These are phyloP conservation scores for Drosophila watanabei DNA, from an alignment of 1,140 invertebrate species.

Conservation along the genomic window DNA sequence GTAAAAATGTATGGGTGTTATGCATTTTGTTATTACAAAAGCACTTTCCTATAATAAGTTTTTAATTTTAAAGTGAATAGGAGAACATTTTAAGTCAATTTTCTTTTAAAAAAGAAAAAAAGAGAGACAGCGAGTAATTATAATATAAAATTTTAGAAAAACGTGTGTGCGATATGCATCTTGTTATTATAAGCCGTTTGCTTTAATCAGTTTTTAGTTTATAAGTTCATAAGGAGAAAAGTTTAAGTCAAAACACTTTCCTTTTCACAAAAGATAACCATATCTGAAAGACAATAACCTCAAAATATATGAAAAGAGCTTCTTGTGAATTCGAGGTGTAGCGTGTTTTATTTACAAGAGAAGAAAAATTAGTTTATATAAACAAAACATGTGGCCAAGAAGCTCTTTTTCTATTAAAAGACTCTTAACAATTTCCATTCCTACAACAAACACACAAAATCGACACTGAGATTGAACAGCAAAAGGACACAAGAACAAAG, in stretches of 20 bases:
- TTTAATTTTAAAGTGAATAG: too few species aligned
- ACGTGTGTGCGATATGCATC: background rate
- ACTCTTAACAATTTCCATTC: constrained; percentile 14
- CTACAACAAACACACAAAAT: constrained; percentile 8
- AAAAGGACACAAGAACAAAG: background rate
- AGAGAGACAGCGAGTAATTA: too few species aligned
- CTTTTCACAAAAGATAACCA: background rate
- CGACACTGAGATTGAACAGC: constrained; percentile 21
- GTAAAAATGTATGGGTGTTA: too few species aligned
- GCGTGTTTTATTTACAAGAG: background rate
- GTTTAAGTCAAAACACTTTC: background rate
- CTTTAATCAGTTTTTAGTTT: background rate
- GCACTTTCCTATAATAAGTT: too few species aligned
- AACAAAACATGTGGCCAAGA: background rate
- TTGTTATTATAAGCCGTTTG: background rate
- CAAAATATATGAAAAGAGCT: background rate
- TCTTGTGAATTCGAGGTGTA: background rate
- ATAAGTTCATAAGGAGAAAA: background rate
- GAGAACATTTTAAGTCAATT: too few species aligned
- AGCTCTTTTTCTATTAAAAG: background rate
- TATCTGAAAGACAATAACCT: background rate
- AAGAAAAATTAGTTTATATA: background rate
- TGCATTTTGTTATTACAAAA: too few species aligned
- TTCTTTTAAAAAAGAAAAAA: too few species aligned
- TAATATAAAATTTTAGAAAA: background rate